These are phyloP conservation scores for Chironomus striatipennis DNA, from an alignment of 1,140 invertebrate genomes.

Conservation along the genomic window DNA sequence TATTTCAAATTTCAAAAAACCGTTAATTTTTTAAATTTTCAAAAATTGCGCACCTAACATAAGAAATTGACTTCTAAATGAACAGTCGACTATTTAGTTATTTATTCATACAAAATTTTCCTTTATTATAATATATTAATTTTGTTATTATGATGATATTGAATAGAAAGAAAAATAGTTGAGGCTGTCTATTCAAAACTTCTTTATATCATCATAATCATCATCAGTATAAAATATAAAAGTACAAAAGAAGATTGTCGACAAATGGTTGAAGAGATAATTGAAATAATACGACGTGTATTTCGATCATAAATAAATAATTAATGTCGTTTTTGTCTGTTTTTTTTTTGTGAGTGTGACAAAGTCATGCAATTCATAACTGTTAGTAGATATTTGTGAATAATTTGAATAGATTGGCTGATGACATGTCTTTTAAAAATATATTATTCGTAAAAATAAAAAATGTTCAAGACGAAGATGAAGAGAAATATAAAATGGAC, in stretches of 20 bases:
- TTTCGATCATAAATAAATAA: conserved; percentile 15
- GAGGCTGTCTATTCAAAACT: background rate
- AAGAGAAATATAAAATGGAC: no score
- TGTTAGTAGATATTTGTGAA: no score
- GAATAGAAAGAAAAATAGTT: background rate
- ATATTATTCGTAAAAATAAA: no score
- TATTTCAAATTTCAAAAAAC: no score
- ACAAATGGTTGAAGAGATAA: conserved; percentile 2
- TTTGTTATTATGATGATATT: conserved; percentile 9
- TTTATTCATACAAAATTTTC: background rate
- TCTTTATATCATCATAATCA: background rate
- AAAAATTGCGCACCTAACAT: no score
- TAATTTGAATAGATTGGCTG: no score
- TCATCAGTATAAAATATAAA: background rate
- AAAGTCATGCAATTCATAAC: conserved; percentile 1
- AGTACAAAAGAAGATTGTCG: background rate
- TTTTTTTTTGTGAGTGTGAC: background rate
- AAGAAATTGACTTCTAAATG: background rate
- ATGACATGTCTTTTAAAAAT: no score
- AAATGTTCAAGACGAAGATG: no score
- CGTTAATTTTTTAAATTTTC: no score
- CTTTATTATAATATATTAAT: background rate
- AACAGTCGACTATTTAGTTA: background rate
- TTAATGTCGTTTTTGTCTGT: background rate
- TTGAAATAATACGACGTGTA: conserved; percentile 6